These are phyloP conservation scores for Acanthosepion esculentum DNA, from an alignment of 2,888 invertebrate species.

Conservation along the genomic window DNA sequence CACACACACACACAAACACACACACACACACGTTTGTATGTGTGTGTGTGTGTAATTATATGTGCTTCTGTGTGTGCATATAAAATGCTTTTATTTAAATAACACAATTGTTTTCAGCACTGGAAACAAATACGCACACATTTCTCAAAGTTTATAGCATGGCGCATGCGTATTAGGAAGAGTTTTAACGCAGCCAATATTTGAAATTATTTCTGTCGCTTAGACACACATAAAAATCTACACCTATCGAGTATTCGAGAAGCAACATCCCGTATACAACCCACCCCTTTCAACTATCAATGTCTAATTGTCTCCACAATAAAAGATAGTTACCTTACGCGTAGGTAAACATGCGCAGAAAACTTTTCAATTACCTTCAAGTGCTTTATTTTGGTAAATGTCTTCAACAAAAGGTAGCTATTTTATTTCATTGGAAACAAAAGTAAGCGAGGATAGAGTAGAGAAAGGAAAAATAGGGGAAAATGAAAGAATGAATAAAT, in stretches of 20 bases:
- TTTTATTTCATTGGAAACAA: neutral
- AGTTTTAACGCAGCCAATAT: neutral
- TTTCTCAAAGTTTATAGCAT: no score
- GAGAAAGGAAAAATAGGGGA: neutral
- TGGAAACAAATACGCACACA: no score
- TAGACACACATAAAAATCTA: neutral
- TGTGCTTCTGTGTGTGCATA: no score
- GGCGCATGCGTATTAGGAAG: neutral
- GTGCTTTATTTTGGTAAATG: conserved; percentile 17
- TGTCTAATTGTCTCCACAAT: neutral
- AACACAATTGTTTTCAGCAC: no score
- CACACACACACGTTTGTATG: no score
- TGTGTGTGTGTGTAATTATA: no score
- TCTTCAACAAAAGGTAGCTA: neutral
- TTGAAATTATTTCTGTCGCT: neutral
- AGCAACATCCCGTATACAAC: neutral
- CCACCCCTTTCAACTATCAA: neutral
- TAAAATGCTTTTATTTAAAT: no score
- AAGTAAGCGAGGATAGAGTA: neutral
- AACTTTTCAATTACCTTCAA: conserved; percentile 15
- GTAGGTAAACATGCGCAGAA: neutral
- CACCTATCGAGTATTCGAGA: neutral
- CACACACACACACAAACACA: no score
- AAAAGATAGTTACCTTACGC: neutral
- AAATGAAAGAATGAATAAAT: neutral